Base-by-base conservation (phyloP, 1,140 invertebrate genomes). In the Drosophila sulfurigaster region DNA sequence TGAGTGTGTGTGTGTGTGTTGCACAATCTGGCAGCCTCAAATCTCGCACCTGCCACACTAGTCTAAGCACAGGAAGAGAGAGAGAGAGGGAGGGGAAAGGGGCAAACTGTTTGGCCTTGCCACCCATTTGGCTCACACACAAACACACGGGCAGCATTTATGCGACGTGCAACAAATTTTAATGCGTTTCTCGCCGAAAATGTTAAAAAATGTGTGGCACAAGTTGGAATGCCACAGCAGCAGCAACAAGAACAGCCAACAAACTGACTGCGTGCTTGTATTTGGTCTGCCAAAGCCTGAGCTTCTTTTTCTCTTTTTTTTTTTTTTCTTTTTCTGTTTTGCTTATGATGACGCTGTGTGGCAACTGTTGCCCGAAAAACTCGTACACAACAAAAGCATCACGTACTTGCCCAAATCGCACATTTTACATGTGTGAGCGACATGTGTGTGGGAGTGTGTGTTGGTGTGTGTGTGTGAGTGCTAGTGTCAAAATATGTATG, bases 91-190 rank as follows among this genome's bases (percentile, higher is more conserved):
- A 30, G 51, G 15, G 38, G 13, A 30, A 11, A 13, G 30, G 30
- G n/a, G 13, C 28, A n/a, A 45, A 43, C 38, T 58, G 48, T 51
- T 52, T 54, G 62, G 62, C 62, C 62, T 64, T 64, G 62, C 62
- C 49, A 62, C 28, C 59, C 59, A 28, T 63, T 52, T 54, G 35
- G 49, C 48, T 51, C 46, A 56, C 60, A 76, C 64, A 57, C 49
- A 70, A 58, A 73, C 62, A 79, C 43, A 77, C 59, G 66, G 62
- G 66, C 70, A 89, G 81, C 83, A 88, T 88, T 88, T 88, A 90
- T 89, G 85, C 81, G 85, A 88, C 85, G 85, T 88, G 85, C 85
- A 88, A 88, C 85, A 88, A 88, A 88, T 88, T 88, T 88, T 89
- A 88, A 88, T 88, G 83, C 83, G 83, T 88, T 88, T 88, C 74